A percentile compares a stretch with the other conserved stretches of the same genome.
Conservation (phyloP, 2,797 vertebrate species). For the Sciurus vulgaris region DNA sequence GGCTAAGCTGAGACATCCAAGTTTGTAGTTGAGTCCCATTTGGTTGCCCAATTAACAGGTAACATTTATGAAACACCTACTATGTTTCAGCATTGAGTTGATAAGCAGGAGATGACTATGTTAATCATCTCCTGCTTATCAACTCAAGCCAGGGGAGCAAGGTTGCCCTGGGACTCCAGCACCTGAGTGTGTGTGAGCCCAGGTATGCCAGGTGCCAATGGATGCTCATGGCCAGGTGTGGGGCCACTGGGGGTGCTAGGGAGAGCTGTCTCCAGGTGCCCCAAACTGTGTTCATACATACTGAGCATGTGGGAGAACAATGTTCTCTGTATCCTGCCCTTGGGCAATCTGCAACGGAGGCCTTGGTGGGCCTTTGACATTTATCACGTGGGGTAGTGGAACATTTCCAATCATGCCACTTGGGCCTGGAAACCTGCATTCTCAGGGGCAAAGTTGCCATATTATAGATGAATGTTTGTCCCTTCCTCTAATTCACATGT, state of each 20-base stretch:
- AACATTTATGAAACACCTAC: background rate
- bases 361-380: background rate
- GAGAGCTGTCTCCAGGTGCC: background rate
- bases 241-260: background rate
- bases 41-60: background rate
- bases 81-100: background rate
- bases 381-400: accelerated
- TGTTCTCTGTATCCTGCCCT: background rate
- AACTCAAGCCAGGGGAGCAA: background rate
- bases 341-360: background rate
- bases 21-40: background rate
- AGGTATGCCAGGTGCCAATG: background rate
- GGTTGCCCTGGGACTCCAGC: background rate
- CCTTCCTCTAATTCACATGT: background rate
- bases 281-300: background rate
- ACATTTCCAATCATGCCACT: background rate
- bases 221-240: background rate
- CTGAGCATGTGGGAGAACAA: background rate
- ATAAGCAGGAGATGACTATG: too few relatives aligned
- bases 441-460: background rate
- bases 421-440: background rate
- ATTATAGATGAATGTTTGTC: background rate
- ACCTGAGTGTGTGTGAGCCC: too few relatives aligned
- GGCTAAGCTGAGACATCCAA: background rate
- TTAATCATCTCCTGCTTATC: background rate